Percentiles rank a stretch among this genome's conserved stretches.
Conservation (phyloP, 2,113 vertebrate genomes). For the Pseudopipra pipra region DNA sequence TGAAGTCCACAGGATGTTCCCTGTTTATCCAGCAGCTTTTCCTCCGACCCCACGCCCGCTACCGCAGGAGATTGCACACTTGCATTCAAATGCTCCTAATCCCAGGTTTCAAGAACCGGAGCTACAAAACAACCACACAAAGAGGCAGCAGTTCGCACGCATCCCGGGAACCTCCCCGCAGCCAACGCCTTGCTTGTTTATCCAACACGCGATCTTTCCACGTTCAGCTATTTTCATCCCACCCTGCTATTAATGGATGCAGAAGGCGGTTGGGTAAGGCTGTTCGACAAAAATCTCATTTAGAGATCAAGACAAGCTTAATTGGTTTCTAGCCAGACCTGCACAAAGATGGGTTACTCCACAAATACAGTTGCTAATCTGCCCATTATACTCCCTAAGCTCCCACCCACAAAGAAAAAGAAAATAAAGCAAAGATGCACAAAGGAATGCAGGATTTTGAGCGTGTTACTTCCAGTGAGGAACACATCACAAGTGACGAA, state of each 20-base stretch:
- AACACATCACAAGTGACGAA: background rate
- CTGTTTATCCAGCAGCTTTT: background rate
- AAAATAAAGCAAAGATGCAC: constrained; percentile 31
- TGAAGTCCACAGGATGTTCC: background rate
- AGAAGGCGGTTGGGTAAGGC: constrained; percentile 5
- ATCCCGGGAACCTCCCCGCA: background rate
- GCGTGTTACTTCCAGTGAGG: background rate
- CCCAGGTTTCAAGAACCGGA: background rate
- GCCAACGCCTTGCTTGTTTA: background rate
- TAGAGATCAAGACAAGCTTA: constrained; percentile 72
- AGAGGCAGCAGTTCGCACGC: background rate
- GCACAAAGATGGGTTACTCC: constrained; percentile 63
- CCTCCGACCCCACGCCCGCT: background rate
- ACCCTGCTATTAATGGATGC: constrained; percentile 39
- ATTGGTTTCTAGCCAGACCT: constrained; percentile 65
- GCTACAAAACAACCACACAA: background rate
- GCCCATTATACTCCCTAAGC: constrained; percentile 52
- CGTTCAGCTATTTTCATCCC: constrained; percentile 51
- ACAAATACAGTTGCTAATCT: constrained; percentile 65
- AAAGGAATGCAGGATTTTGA: constrained; percentile 33
- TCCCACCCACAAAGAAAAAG: constrained; percentile 4
- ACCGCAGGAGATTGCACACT: accelerated
- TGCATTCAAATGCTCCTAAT: background rate
- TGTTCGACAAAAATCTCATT: constrained; percentile 55
- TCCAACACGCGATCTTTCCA: background rate